Evolutionary conservation across 2,113 vertebrate genomes (phyloP), one percentile per base, ranked within the genome.

Genomic region (Semnornis frantzii): DNA sequence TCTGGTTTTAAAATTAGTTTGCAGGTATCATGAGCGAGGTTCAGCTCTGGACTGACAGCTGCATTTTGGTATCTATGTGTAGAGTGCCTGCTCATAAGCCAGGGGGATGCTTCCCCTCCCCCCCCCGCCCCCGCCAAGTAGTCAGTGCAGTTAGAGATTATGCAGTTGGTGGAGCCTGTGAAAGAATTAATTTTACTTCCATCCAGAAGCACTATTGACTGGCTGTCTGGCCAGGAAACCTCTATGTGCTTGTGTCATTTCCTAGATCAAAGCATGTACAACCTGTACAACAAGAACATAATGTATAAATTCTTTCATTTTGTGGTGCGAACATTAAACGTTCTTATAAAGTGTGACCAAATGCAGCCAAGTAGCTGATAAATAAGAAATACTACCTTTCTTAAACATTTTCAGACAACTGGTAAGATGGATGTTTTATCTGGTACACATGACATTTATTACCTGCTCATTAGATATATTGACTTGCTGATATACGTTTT

Each of bases 61-160:
- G 27, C 5, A 3, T 30, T 72, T 74, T 21, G 33, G 24, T 82
- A 16, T 48, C 15, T 48, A 1, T 0, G 1, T 39, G 78, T 27
- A 27, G 23, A 6, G 24, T n/a, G 14, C n/a, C 68, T 68, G 25
- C 39, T 31, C 1, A 1, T 52, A 55, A 72, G 31, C 58, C 0
- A 0, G 19, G 27, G 8, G 10, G 8, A 8, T 46, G 34, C 62
- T n/a, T n/a, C n/a, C n/a, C n/a, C n/a, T n/a, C n/a, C n/a, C n/a
- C n/a, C n/a, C n/a, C n/a, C 37, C 15, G 48, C 2, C 12, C n/a
- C 2, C 8, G 28, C 25, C 11, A 0, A 0, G 0, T 1, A 24
- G 17, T 20, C 50, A 11, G 27, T 13, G 60, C 18, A 39, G 9
- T 14, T 0, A 0, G 33, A 82, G 20, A 33, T 69, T 5, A 50